These are phyloP conservation scores for Trichonephila clavata DNA, from an alignment of 1,140 invertebrate genomes.

Conservation along the genomic window DNA sequence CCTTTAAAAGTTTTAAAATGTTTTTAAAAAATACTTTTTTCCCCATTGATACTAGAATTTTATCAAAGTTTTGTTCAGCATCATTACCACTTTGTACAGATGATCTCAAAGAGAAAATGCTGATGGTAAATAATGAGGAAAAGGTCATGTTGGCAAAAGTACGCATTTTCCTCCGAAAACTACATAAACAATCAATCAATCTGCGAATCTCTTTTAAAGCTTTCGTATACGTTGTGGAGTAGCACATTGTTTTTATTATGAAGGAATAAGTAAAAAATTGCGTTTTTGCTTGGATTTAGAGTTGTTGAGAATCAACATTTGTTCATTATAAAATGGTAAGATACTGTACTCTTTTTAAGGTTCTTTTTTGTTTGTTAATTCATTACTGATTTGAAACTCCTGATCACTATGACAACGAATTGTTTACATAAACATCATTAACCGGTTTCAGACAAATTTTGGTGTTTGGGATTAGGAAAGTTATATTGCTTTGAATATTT, in stretches of 20 bases:
- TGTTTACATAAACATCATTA: slow-evolving; percentile 20
- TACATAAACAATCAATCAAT: not conserved
- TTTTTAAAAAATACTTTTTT: too few relatives aligned
- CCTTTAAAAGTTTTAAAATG: too few relatives aligned
- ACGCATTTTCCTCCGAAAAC: too few relatives aligned
- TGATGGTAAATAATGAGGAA: too few relatives aligned
- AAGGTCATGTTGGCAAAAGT: too few relatives aligned
- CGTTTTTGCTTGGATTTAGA: not conserved
- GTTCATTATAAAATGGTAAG: not conserved
- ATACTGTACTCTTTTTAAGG: not conserved
- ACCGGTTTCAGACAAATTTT: not conserved
- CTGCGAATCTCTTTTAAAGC: not conserved
- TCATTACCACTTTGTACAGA: too few relatives aligned
- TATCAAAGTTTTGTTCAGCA: too few relatives aligned
- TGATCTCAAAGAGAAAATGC: too few relatives aligned
- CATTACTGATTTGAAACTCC: not conserved
- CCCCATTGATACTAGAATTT: too few relatives aligned
- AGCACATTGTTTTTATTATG: not conserved
- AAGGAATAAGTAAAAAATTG: not conserved
- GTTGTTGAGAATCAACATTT: not conserved
- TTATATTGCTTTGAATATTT: too few relatives aligned
- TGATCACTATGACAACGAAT: not conserved
- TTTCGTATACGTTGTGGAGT: not conserved
- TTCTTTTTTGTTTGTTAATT: not conserved
- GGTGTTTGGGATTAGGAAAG: too few relatives aligned